Percentiles rank a stretch among this genome's conserved stretches.
Evolutionary conservation across 2,113 vertebrate genomes (phyloP).

Genomic region (Neolamprologus ventralis): DNA sequence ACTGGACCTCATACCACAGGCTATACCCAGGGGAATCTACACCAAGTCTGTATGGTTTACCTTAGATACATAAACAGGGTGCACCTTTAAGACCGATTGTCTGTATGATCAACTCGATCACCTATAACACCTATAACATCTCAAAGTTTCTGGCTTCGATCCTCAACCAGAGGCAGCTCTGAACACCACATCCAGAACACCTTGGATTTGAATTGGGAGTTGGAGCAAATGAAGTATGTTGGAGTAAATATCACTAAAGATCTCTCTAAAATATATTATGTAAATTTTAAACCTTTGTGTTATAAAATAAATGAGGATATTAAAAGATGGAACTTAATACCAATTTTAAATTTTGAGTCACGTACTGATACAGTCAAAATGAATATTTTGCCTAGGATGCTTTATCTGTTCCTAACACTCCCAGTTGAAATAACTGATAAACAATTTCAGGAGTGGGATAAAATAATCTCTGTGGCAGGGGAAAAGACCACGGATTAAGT

Average conservation of each 20-base stretch:
- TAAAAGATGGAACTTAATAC: neutral
- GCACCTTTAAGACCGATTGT: accelerated
- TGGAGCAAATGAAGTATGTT: accelerated
- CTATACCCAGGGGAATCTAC: neutral
- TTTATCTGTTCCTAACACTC: neutral
- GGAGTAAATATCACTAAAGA: neutral
- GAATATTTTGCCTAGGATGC: accelerated
- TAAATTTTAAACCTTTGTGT: neutral
- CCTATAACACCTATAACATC: neutral
- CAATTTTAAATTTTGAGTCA: neutral
- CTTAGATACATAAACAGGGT: neutral
- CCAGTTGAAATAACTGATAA: neutral
- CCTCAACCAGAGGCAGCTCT: neutral
- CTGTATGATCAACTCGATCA: neutral
- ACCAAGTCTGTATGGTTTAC: neutral
- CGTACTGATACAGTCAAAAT: neutral
- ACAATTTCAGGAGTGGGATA: neutral
- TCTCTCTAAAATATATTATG: neutral
- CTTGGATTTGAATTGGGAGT: neutral
- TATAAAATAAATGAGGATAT: neutral
- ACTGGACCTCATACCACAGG: neutral
- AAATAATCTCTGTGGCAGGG: accelerated
- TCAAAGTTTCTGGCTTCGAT: neutral
- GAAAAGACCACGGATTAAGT: accelerated
- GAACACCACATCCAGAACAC: neutral